These are phyloP conservation scores for Andrena marginata DNA, from an alignment of 2,888 invertebrate genomes.

Conservation along the genomic window DNA sequence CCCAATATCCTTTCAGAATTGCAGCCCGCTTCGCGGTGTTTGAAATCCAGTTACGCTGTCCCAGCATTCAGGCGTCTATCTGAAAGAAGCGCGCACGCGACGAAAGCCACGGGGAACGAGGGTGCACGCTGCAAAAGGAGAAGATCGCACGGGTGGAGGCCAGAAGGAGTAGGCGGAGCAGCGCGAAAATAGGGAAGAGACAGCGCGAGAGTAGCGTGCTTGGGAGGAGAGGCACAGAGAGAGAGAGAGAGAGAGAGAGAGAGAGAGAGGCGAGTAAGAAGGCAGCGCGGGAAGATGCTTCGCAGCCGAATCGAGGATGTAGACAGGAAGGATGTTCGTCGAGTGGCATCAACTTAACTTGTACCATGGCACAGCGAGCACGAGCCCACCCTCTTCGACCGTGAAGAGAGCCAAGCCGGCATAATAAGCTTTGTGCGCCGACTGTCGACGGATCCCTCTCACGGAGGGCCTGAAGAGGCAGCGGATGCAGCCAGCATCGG, in stretches of 20 bases:
- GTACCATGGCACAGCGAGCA: constrained; percentile 74
- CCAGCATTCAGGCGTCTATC: background rate
- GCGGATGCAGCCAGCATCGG: constrained; percentile 63
- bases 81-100: constrained; percentile 5
- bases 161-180: background rate
- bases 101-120: constrained; percentile 27
- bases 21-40: background rate
- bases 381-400: constrained; percentile 64
- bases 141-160: background rate
- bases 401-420: constrained; percentile 74
- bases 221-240: constrained; percentile 15
- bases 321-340: constrained; percentile 78
- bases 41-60: constrained; percentile 8
- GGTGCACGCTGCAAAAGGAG: constrained; percentile 19
- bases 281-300: constrained; percentile 60
- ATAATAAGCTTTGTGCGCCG: constrained; percentile 81
- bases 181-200: background rate
- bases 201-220: constrained; percentile 18
- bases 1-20: background rate
- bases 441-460: constrained; percentile 73
- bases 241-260: constrained; percentile 22
- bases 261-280: constrained; percentile 48
- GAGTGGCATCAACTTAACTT: constrained; percentile 81
- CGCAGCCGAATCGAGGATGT: constrained; percentile 72
- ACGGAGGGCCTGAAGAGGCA: constrained; percentile 63